These are phyloP conservation scores for Dasypolia templi DNA, from an alignment of 2,888 invertebrate genomes.

Conservation along the genomic window DNA sequence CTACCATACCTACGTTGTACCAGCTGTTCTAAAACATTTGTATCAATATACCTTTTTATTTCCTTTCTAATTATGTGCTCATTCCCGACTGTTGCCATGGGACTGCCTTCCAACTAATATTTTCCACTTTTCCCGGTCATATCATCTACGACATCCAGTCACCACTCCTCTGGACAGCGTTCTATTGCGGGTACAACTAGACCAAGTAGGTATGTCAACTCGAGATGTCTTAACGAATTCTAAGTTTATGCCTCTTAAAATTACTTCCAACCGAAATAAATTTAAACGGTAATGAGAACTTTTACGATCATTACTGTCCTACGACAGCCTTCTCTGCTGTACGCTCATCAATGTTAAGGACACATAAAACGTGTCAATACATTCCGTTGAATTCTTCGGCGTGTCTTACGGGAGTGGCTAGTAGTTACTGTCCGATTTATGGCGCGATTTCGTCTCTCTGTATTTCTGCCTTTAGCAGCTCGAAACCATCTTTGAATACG, in stretches of 20 bases:
- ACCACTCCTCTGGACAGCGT: slow-evolving; percentile 10
- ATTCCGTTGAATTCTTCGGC: slow-evolving; percentile 80
- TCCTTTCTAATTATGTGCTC: slow-evolving; percentile 21
- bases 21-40: background rate
- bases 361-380: slow-evolving; percentile 82
- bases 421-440: slow-evolving; percentile 81
- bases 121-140: slow-evolving; percentile 30
- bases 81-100: slow-evolving; percentile 29
- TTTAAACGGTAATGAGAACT: slow-evolving; percentile 55
- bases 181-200: slow-evolving; percentile 14
- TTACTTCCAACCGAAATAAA: slow-evolving; percentile 39
- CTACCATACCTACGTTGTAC: background rate
- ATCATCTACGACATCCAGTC: slow-evolving; percentile 26
- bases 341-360: slow-evolving; percentile 85
- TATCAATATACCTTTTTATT: background rate
- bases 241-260: slow-evolving; percentile 30
- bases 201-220: slow-evolving; percentile 32
- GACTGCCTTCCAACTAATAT: slow-evolving; percentile 43
- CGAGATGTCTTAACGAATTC: slow-evolving; percentile 10
- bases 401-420: slow-evolving; percentile 75
- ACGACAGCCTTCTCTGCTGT: slow-evolving; percentile 71
- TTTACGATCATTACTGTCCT: slow-evolving; percentile 61
- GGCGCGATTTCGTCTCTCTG: slow-evolving; percentile 75
- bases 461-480: slow-evolving; percentile 72
- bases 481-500: slow-evolving; percentile 65